Conservation (phyloP, 2,797 vertebrate genomes). For the Spinus pinus region DNA sequence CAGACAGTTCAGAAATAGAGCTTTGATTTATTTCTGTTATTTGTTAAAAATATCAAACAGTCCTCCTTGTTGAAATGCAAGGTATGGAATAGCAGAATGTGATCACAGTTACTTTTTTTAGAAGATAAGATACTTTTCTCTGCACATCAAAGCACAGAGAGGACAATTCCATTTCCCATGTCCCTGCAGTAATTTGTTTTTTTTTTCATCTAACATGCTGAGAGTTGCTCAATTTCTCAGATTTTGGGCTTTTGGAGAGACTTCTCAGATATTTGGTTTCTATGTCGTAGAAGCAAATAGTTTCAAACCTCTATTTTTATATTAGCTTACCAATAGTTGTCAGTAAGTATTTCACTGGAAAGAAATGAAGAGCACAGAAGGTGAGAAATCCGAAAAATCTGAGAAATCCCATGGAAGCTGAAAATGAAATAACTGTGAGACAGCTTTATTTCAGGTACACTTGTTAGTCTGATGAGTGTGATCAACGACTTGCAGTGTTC, state of each 20-base stretch:
- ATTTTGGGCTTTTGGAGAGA: background rate
- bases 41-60: background rate
- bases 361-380: background rate
- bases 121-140: background rate
- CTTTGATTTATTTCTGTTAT: slow-evolving; percentile 14
- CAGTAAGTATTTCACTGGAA: background rate
- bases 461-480: background rate
- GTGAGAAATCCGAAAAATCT: background rate
- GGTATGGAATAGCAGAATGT: background rate
- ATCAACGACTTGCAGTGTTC: background rate
- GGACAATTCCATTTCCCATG: background rate
- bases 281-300: background rate
- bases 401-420: background rate
- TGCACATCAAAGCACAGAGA: background rate
- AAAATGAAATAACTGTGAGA: background rate
- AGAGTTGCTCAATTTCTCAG: background rate
- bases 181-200: background rate
- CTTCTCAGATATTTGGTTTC: background rate
- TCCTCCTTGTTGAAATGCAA: background rate
- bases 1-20: background rate
- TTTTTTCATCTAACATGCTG: background rate
- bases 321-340: background rate
- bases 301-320: background rate
- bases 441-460: background rate
- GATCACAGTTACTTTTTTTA: background rate